Evolutionary conservation across 2,797 vertebrate genomes (phyloP).

Genomic region (Acanthurus lineatus): DNA sequence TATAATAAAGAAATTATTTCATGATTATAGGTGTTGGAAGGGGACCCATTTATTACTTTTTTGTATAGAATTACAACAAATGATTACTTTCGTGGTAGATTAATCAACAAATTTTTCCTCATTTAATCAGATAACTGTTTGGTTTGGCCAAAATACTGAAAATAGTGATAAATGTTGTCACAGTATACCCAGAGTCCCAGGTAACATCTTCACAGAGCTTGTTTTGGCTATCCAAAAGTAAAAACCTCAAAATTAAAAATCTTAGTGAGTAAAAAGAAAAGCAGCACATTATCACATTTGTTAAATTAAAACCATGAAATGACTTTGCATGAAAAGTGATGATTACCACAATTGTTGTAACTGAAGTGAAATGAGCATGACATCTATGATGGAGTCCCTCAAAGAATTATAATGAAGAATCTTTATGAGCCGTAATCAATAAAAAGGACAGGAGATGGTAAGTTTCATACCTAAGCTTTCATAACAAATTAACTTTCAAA

Average conservation of each 20-base stretch:
- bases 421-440: background rate
- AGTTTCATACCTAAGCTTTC: background rate
- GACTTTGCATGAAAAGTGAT: background rate
- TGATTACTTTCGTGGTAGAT: no score
- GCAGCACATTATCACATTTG: background rate
- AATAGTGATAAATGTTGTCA: background rate
- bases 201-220: background rate
- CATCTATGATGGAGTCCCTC: background rate
- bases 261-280: background rate
- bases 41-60: background rate
- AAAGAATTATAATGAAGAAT: background rate
- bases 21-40: no score
- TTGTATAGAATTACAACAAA: background rate
- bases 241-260: background rate
- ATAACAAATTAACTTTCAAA: background rate
- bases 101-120: no score
- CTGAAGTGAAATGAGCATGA: background rate
- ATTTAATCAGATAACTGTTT: background rate
- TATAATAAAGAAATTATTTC: no score
- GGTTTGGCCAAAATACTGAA: background rate
- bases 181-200: background rate
- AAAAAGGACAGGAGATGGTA: background rate
- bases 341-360: background rate
- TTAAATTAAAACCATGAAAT: background rate
- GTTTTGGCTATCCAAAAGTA: background rate